A percentile compares a stretch with the other conserved stretches of the same genome.
Conservation (phyloP, 2,113 vertebrate genomes). For the Ochotona curzoniae region DNA sequence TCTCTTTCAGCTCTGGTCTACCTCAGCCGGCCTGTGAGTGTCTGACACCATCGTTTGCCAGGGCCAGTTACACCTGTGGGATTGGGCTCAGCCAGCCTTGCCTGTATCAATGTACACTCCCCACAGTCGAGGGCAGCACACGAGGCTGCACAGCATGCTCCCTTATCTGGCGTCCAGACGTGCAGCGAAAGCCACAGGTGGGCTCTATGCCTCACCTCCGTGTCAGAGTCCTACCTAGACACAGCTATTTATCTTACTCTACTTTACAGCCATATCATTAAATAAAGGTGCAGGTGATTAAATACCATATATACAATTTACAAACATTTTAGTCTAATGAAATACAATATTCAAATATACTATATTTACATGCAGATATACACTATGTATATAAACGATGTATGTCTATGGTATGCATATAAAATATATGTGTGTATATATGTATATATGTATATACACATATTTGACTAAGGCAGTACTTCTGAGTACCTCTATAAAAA, state of each 20-base stretch:
- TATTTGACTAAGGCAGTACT: neutral
- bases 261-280: neutral
- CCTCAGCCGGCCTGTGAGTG: neutral
- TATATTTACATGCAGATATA: too few species aligned
- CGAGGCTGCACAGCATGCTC: neutral
- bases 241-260: neutral
- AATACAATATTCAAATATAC: neutral
- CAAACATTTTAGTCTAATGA: neutral
- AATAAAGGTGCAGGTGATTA: neutral
- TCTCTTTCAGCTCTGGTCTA: neutral
- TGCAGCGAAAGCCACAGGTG: neutral
- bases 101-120: too few species aligned
- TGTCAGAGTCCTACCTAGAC: neutral
- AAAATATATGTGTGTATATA: too few species aligned
- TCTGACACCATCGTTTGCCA: neutral
- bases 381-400: too few species aligned
- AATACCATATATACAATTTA: neutral
- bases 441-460: neutral
- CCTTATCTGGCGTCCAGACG: neutral
- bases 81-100: neutral
- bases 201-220: neutral
- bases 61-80: neutral
- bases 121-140: neutral
- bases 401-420: too few species aligned
- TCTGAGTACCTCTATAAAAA: neutral